Percentiles rank a stretch among this genome's conserved stretches.
phyloP scores from a whole-genome alignment of 2,888 invertebrate genomes.

The Hesperia comma region DNA sequence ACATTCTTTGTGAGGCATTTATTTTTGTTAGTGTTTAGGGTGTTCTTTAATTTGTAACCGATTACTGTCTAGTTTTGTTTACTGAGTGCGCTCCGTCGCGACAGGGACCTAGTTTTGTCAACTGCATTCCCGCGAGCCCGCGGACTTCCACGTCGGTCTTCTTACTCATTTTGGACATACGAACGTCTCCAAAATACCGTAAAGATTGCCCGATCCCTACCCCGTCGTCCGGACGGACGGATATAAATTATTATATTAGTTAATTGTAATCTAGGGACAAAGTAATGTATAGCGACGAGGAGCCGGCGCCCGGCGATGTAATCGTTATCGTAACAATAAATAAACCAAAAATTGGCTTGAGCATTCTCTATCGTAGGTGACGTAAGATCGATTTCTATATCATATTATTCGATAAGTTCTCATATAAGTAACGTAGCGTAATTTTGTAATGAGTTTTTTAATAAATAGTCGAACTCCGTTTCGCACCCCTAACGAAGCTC shows the following conservation, averaged over 20 bases:
- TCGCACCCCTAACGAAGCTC: slow-evolving; percentile 22
- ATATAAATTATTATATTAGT: not conserved
- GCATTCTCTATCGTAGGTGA: slow-evolving; percentile 66
- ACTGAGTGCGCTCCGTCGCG: not conserved
- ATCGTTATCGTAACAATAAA: slow-evolving; percentile 54
- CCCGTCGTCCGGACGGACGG: no score
- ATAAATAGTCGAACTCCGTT: slow-evolving; percentile 37
- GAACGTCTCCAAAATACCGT: not conserved
- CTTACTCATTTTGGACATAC: not conserved
- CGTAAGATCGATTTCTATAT: slow-evolving; percentile 75
- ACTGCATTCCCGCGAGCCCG: no score
- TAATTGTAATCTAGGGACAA: not conserved
- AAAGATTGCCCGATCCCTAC: no score
- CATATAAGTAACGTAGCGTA: slow-evolving; percentile 59
- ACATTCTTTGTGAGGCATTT: slow-evolving; percentile 10
- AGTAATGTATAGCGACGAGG: not conserved
- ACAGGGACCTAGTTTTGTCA: not conserved
- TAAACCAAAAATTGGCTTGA: slow-evolving; percentile 80
- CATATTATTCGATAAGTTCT: slow-evolving; percentile 69
- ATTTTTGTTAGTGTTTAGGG: not conserved
- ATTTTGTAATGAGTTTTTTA: slow-evolving; percentile 57
- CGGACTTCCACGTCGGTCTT: no score
- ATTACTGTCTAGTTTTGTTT: slow-evolving; percentile 26
- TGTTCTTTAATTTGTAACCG: not conserved
- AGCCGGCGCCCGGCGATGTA: slow-evolving; percentile 14